These are phyloP conservation scores for Mycetomoellerius zeteki DNA, from an alignment of 1,140 invertebrate genomes.

Conservation along the genomic window DNA sequence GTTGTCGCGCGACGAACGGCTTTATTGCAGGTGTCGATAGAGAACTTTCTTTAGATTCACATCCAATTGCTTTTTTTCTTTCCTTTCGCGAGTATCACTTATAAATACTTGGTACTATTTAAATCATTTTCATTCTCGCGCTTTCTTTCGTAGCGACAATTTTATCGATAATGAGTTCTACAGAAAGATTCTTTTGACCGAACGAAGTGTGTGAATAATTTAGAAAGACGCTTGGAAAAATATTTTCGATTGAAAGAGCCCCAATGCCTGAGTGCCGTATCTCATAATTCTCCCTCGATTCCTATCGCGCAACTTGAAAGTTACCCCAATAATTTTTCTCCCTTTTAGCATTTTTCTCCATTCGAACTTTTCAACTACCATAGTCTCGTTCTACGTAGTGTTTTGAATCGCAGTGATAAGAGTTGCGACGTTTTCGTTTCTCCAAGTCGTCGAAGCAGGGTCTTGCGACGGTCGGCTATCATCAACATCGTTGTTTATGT, in stretches of 20 bases:
- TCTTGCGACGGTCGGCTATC: constrained; percentile 52
- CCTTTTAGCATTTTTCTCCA: constrained; percentile 46
- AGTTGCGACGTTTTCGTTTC: constrained; percentile 33
- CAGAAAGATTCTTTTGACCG: constrained; percentile 78
- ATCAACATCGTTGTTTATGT: constrained; percentile 62
- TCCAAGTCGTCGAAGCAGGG: constrained; percentile 21
- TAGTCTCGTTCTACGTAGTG: constrained; percentile 25
- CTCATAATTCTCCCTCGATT: constrained; percentile 2
- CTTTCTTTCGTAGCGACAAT: constrained; percentile 52
- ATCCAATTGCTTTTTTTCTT: constrained; percentile 56
- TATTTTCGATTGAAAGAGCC: constrained; percentile 72
- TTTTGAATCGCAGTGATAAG: constrained; percentile 70
- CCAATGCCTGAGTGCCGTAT: constrained; percentile 30
- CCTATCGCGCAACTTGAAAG: constrained; percentile 6
- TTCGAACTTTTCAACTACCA: constrained; percentile 10
- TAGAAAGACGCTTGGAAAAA: constrained; percentile 75
- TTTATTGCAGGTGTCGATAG: constrained; percentile 32
- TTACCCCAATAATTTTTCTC: not conserved
- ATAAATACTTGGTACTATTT: constrained; percentile 67
- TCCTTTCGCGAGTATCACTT: constrained; percentile 65
- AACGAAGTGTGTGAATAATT: constrained; percentile 77
- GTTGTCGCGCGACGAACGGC: constrained; percentile 36
- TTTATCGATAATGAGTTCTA: constrained; percentile 77
- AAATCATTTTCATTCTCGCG: constrained; percentile 32
- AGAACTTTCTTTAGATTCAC: constrained; percentile 71